These are phyloP conservation scores for Polyommatus iphigenia DNA, from an alignment of 2,888 invertebrate species.

Conservation along the genomic window DNA sequence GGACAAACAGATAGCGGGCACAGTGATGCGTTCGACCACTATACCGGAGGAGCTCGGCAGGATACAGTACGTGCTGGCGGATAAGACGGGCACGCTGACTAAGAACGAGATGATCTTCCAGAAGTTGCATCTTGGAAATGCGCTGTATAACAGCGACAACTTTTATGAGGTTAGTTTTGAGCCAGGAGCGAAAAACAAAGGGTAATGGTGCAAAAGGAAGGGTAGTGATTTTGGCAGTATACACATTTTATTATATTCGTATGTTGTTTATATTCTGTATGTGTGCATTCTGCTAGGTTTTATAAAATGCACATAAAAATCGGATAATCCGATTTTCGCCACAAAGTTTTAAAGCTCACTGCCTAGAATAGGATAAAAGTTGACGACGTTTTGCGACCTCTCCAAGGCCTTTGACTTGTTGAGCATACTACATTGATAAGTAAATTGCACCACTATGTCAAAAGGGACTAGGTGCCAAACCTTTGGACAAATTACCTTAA, in stretches of 20 bases:
- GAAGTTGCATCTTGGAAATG: constrained; percentile 95
- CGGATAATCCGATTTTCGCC: no score
- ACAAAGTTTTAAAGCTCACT: no score
- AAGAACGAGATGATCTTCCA: constrained; percentile 99
- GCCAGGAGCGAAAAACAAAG: not conserved
- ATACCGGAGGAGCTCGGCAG: constrained; percentile 99
- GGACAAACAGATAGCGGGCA: constrained; percentile 95
- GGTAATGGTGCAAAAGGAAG: not conserved
- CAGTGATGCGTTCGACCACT: constrained; percentile 97
- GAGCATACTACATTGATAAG: no score
- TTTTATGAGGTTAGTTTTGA: constrained; percentile 86
- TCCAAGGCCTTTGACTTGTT: not conserved
- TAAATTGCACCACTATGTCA: no score
- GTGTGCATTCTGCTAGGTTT: no score
- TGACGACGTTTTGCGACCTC: no score
- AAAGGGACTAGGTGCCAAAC: constrained; percentile 87
- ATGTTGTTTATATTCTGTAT: no score
- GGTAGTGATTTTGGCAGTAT: not conserved
- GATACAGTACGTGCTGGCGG: constrained; percentile 97
- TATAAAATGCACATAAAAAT: no score
- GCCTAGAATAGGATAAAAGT: no score
- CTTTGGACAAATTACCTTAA: no score
- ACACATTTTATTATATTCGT: no score
- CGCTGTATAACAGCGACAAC: constrained; percentile 91
- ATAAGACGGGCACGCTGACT: constrained; percentile 99